Evolutionary conservation across 1,140 invertebrate species (phyloP), one percentile per base, ranked within the genome.

Genomic region (Catajapyx aquilonaris): DNA sequence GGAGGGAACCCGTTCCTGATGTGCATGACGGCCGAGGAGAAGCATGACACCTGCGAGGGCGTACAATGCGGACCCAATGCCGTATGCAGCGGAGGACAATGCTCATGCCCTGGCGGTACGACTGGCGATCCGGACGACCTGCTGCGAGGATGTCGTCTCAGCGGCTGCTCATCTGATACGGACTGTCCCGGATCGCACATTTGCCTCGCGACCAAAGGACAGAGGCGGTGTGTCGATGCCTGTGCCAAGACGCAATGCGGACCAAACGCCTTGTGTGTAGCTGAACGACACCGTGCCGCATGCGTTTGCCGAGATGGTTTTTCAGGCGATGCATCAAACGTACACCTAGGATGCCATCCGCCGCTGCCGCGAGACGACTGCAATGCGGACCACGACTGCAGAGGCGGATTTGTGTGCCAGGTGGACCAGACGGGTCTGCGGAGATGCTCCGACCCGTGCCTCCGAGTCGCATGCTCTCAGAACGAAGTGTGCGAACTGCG

Each of bases 181-280:
- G 77, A 87, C 46, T 88, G 84, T 51, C 66, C 69, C 37, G 64
- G 72, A 43, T 67, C 73, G 7, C 73, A 88, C 59, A 87, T 87
- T 48, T 88, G 84, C 52, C 81, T 85, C 56, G 68, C 73, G 20
- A 30, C 37, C 18, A 76, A 73, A 58, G 74, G 72, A 5, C 50
- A 70, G 3, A 63, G 81, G 25, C 80, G 79, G 53, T 87, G 81
- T 55, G 69, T 86, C 1, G 81, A 87, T 48, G 79, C 76, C 3
- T 88, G 84, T 49, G 73, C 71, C 37, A 81, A 83, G 56, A 61
- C 81, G 7, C 80, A 87, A 48, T 90, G 85, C 53, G 85, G 85
- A 10, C 81, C 84, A 1, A 88, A 88, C 54, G 81, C 84, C 3
- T 54, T 86, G 1, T 91, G 85, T 50, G 65, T 86, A 0, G 69